Conservation (phyloP, 2,888 invertebrate genomes). For the Onchidella celtica region DNA sequence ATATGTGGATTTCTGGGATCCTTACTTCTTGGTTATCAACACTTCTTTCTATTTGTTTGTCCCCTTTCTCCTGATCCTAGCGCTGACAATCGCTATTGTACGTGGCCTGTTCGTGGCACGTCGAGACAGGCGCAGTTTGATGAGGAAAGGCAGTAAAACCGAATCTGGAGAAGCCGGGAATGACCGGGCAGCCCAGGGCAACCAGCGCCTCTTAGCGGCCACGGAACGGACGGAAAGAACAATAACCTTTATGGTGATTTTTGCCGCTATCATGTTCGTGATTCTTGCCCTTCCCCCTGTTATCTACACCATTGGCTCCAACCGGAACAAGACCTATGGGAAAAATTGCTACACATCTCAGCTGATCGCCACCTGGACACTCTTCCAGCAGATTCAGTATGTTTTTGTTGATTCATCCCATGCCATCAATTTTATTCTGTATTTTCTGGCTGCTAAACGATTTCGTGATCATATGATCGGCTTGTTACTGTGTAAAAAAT, state of each 20-base stretch:
- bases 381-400: slow-evolving; percentile 52
- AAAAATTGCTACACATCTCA: not conserved
- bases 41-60: slow-evolving; percentile 49
- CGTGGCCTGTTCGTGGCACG: slow-evolving; percentile 45
- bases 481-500: not conserved
- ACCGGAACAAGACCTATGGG: not conserved
- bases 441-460: slow-evolving; percentile 65
- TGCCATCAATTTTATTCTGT: slow-evolving; percentile 70
- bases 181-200: slow-evolving; percentile 35
- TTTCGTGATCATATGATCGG: slow-evolving; percentile 61
- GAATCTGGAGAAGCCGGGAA: slow-evolving; percentile 22
- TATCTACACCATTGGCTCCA: slow-evolving; percentile 28
- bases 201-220: slow-evolving; percentile 13
- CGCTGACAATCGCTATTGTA: slow-evolving; percentile 51
- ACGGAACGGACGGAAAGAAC: slow-evolving; percentile 26
- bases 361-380: slow-evolving; percentile 20
- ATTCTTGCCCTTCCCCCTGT: slow-evolving; percentile 49
- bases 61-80: slow-evolving; percentile 49
- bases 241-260: slow-evolving; percentile 56
- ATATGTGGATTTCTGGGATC: not conserved
- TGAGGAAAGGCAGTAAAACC: not conserved
- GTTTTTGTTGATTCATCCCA: slow-evolving; percentile 65
- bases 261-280: slow-evolving; percentile 53
- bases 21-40: slow-evolving; percentile 50
- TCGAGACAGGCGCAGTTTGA: slow-evolving; percentile 33